Conservation (phyloP, 2,888 invertebrate genomes). For the Elgonia sp. region DNA sequence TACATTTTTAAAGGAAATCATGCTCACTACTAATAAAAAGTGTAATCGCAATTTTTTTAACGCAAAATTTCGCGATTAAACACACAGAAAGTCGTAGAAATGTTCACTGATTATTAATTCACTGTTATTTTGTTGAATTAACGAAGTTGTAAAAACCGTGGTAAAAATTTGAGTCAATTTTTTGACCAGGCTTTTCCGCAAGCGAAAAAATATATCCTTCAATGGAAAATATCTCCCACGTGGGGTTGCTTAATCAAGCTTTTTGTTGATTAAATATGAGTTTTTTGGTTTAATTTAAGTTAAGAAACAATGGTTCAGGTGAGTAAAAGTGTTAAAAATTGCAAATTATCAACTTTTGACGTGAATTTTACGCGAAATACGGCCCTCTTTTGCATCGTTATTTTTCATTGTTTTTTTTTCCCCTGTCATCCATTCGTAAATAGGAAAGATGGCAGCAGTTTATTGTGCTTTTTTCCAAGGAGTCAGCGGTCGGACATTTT, state of each 20-base stretch:
- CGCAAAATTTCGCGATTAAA: slow-evolving; percentile 3
- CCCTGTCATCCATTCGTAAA: slow-evolving; percentile 87
- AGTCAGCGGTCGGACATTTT: slow-evolving; percentile 85
- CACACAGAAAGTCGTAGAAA: slow-evolving; percentile 51
- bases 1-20: slow-evolving; percentile 76
- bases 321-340: slow-evolving; percentile 81
- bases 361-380: slow-evolving; percentile 71
- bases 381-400: slow-evolving; percentile 76
- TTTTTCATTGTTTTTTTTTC: slow-evolving; percentile 86
- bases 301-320: slow-evolving; percentile 86
- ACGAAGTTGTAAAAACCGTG: slow-evolving; percentile 53
- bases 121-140: slow-evolving; percentile 32
- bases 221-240: slow-evolving; percentile 87
- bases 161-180: slow-evolving; percentile 78
- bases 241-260: slow-evolving; percentile 86
- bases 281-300: slow-evolving; percentile 86
- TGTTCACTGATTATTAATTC: slow-evolving; percentile 54
- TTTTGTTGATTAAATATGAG: slow-evolving; percentile 86
- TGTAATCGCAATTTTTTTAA: slow-evolving; percentile 34
- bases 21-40: slow-evolving; percentile 74
- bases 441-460: slow-evolving; percentile 87
- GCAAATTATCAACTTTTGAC: slow-evolving; percentile 54
- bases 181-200: slow-evolving; percentile 86
- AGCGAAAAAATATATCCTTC: slow-evolving; percentile 86
- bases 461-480: slow-evolving; percentile 86